Evolutionary conservation across 2,113 vertebrate genomes (phyloP), one percentile per base, ranked within the genome.

Genomic region (Phalacrocorax brasilianus): DNA sequence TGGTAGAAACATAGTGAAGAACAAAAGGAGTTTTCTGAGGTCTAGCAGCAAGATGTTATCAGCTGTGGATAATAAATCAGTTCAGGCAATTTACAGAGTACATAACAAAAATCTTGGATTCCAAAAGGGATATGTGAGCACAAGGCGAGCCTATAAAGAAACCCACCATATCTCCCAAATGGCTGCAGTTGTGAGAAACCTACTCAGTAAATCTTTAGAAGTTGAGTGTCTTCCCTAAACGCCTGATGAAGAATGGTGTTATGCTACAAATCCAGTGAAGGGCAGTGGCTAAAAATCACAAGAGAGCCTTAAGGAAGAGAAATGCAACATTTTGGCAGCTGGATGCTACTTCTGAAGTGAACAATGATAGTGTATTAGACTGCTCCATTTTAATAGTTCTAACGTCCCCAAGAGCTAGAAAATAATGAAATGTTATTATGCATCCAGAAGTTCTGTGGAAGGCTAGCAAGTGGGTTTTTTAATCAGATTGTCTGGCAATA

Each of bases 61-160:
- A 96, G 77, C 66, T 91, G 77, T 0, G 7, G 74, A 62, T 53
- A 93, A 93, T 97, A 95, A 95, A 92, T 96, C 92, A 93, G 58
- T 33, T 45, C 33, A 89, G 40, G 62, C 70, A 87, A 73, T 83
- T 92, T 94, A 66, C 77, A 87, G 47, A 91, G 73, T n/a, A 75
- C 5, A 4, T 50, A 91, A 73, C 58, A 89, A 93, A 95, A 92
- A 66, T 52, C 71, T 66, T 73, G 70, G n/a, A 82, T 91, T 93
- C 81, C 77, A 79, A 76, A 63, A 38, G 56, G 86, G 55, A 87
- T 58, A 74, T 32, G 49, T 85, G 76, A 93, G 44, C 85, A 84
- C 76, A 74, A 88, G 62, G 73, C 71, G 59, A 94, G 63, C 62
- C 59, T 38, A 45, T 77, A 91, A 88, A 90, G 82, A 66, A 93